Conservation (phyloP, 53 echinoderm and acorn worm species). For the Luidia sarsii region DNA sequence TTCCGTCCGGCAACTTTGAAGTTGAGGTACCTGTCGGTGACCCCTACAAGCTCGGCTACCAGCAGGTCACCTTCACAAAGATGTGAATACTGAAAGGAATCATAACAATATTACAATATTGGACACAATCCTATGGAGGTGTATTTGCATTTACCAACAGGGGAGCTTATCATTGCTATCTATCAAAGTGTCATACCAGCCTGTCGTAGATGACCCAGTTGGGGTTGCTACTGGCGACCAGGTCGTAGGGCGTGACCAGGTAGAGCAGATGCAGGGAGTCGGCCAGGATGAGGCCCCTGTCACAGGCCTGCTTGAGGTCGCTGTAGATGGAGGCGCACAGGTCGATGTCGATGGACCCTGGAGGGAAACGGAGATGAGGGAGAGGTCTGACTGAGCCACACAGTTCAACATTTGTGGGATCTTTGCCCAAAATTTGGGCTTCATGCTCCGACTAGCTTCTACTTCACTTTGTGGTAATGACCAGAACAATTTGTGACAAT, state of each 20-base stretch:
- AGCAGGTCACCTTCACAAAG: constrained; percentile 75
- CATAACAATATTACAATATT: background rate
- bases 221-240: constrained; percentile 58
- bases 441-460: too few species aligned
- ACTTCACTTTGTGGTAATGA: too few species aligned
- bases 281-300: constrained; percentile 77
- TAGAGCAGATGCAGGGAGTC: constrained; percentile 84
- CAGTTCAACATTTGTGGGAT: background rate
- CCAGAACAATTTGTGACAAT: too few species aligned
- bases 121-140: too few species aligned
- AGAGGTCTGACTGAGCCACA: background rate
- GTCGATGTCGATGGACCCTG: constrained; percentile 94
- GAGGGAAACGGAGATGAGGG: background rate
- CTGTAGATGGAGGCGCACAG: constrained; percentile 69
- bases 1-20: constrained; percentile 75
- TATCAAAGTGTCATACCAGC: too few species aligned
- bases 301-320: constrained; percentile 76
- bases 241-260: constrained; percentile 92
- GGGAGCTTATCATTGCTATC: too few species aligned
- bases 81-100: constrained; percentile 58
- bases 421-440: too few species aligned
- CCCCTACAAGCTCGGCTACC: constrained; percentile 82
- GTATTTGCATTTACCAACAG: too few species aligned
- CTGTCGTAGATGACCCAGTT: constrained; percentile 87
- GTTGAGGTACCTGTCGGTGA: constrained; percentile 79